Evolutionary conservation across 2,888 invertebrate genomes (phyloP), one percentile per base, ranked within the genome.

Genomic region (Cheiracanthium punctorium): DNA sequence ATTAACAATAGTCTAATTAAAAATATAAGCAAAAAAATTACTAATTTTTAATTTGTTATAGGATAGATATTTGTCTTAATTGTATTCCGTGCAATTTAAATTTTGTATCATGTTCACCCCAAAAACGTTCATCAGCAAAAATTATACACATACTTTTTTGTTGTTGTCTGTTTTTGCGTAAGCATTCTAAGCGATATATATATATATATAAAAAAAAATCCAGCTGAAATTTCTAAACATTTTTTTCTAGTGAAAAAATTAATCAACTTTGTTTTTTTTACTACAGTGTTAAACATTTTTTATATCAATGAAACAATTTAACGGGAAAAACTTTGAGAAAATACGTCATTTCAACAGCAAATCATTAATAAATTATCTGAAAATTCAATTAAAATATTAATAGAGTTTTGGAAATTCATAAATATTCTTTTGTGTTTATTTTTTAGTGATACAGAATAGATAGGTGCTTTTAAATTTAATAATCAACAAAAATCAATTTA

Each of bases 381-480:
- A 82, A 74, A 75, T 70, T 82, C 75, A 37, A 82, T 74, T 82
- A 82, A 82, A 82, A 75, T 82, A 75, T 82, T 75, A 82, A 82
- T 82, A 75, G 70, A 70, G 74, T 74, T 70, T 70, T 43, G 10
- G n/a, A 30, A 74, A 33, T 30, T 17, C 28, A 69, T 69, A 48
- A 82, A 82, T 70, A 74, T 58, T 58, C 33, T 30, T 58, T 12
- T 58, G 5, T 58, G 24, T 48, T 58, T 58, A 58, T 58, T 58
- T 58, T 58, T 58, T 58, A 24, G 58, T 24, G 58, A 58, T 58
- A 58, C 58, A 58, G 24, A 58, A 58, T 24, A 58, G 58, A 58
- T 58, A 58, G 4, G 1, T 77, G 52, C 72, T 71, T 65, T 82
- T 72, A 84, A 67, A 84, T 77, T 84, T 79, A 84, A 84, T 84